Evolutionary conservation across 2,797 vertebrate species (phyloP).

Genomic region (Coendou prehensilis): DNA sequence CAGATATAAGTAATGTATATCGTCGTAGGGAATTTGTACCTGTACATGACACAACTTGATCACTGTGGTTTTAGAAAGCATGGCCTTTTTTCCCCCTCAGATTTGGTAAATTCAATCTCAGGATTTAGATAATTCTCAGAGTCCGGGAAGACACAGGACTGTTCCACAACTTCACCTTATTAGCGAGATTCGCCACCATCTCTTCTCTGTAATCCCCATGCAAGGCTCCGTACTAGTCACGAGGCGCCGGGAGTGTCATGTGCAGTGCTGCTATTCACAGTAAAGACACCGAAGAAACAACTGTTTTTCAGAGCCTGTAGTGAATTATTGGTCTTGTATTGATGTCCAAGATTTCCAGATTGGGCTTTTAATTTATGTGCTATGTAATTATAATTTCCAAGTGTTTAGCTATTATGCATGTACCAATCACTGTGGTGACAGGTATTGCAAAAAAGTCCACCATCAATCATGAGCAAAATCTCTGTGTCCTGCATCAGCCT

Average conservation of each 20-base stretch:
- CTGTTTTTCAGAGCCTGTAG: neutral
- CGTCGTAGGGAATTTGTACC: neutral
- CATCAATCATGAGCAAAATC: conserved; percentile 39
- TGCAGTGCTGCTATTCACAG: neutral
- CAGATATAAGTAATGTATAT: neutral
- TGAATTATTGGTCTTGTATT: neutral
- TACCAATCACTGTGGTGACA: conserved; percentile 36
- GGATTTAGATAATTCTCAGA: conserved; percentile 13
- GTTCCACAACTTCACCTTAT: neutral
- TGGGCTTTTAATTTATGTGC: conserved; percentile 11
- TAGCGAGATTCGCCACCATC: neutral
- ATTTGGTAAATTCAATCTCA: neutral
- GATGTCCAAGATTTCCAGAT: neutral
- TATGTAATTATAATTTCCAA: conserved; percentile 24
- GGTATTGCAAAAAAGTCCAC: conserved; percentile 22
- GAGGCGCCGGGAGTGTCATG: neutral
- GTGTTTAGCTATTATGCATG: neutral
- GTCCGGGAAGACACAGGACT: neutral
- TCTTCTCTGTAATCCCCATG: neutral
- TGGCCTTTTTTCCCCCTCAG: neutral
- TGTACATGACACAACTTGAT: neutral
- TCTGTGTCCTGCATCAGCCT: conserved; percentile 30
- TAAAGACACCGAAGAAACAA: neutral
- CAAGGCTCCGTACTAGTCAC: neutral
- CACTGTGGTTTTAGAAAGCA: neutral